Evolutionary conservation across 2,888 invertebrate genomes (phyloP), one percentile per base, ranked within the genome.

Genomic region (Melanotus villosus): DNA sequence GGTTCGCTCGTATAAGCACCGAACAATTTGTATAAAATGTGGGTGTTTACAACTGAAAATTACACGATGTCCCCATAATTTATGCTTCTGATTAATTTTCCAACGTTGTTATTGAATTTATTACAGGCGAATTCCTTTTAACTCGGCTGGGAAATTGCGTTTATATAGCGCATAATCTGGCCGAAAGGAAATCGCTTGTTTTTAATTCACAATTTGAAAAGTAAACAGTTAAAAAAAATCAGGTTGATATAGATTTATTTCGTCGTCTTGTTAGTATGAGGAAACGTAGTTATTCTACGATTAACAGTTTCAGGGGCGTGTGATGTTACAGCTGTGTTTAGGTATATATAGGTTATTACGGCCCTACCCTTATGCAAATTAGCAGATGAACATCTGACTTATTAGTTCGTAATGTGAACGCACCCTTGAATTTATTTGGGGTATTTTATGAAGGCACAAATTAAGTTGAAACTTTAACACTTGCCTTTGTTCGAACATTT

Each of bases 21-120:
- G 23, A 38, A 41, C 38, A 58, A 38, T 52, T 52, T 52, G 16
- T 52, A 52, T 52, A 52, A 52, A 52, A 30, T 52, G 52, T 52
- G 52, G 52, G 52, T 52, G 52, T 52, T 32, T 32, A 52, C 52
- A 32, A 16, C 16, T n/a, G 16, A 14, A 18, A 52, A 52, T 18
- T 30, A 47, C 47, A 47, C 47, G 3, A 47, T 12, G 47, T 21
- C 5, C 41, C 23, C 47, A 47, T 47, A 3, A 47, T n/a, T 47
- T 47, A 47, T 47, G 5, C 23, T n/a, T 19, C 18, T 47, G 26
- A 47, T 47, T 23, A 47, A 47, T 47, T 47, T 14, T n/a, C 1
- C 47, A n/a, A 14, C 26, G 26, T 3, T 26, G 26, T 26, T 26
- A n/a, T 26, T 26, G 26, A 3, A 26, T 26, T 26, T 26, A 7